These are phyloP conservation scores for Ornithoptera alexandrae DNA, from an alignment of 2,888 invertebrate genomes.

Conservation along the genomic window DNA sequence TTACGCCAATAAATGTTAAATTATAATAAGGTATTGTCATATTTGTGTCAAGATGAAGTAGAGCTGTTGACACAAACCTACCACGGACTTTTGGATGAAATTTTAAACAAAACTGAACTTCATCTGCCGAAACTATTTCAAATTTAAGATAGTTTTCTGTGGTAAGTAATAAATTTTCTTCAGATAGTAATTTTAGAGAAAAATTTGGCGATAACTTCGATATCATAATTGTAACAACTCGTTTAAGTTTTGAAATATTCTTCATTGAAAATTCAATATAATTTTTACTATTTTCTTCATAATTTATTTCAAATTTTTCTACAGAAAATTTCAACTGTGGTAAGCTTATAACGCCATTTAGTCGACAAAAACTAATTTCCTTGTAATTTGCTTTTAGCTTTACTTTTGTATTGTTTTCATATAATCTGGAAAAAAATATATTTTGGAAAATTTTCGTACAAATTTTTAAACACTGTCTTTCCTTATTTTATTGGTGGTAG, in stretches of 20 bases:
- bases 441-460: not conserved
- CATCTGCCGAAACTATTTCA: slow-evolving; percentile 49
- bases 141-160: slow-evolving; percentile 60
- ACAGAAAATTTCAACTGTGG: slow-evolving; percentile 65
- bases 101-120: slow-evolving; percentile 47
- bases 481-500: not conserved
- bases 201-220: slow-evolving; percentile 61
- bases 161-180: slow-evolving; percentile 44
- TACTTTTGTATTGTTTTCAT: slow-evolving; percentile 62
- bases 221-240: slow-evolving; percentile 55
- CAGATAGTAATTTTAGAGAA: slow-evolving; percentile 48
- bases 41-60: slow-evolving; percentile 63
- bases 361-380: slow-evolving; percentile 64
- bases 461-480: not conserved
- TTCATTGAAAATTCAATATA: slow-evolving; percentile 58
- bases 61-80: slow-evolving; percentile 57
- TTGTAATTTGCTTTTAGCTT: slow-evolving; percentile 59
- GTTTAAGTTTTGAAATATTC: slow-evolving; percentile 65
- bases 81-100: slow-evolving; percentile 67
- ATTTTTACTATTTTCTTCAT: slow-evolving; percentile 43
- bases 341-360: slow-evolving; percentile 65
- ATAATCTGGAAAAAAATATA: slow-evolving; percentile 48
- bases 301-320: slow-evolving; percentile 65
- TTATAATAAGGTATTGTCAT: slow-evolving; percentile 64
- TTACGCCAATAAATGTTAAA: slow-evolving; percentile 60